Base-by-base conservation (phyloP, 2,888 invertebrate genomes). In the Ceramica pisi region DNA sequence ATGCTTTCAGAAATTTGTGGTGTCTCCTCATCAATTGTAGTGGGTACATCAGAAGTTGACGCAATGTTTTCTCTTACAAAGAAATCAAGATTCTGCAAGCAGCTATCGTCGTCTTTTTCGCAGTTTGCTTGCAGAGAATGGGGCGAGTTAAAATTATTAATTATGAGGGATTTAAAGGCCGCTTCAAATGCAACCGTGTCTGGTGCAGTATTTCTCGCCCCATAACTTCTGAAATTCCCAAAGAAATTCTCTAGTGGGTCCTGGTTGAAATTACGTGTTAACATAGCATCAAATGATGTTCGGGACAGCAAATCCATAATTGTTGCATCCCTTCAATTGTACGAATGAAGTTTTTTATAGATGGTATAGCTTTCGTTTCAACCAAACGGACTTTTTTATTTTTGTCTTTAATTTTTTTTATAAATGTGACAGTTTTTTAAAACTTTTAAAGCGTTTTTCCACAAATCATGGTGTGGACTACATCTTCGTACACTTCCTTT, bases 181-280 rank as follows among this genome's bases (percentile, higher is more conserved):
- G 79, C 78, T 64, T 87, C 85, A 78, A 87, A 86, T 9, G 56
- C 71, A 16, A 82, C 44, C 12, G 67, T 56, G 60, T 83, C 79
- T 14, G 84, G 82, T 19, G 81, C 74, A 16, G 59, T 68, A 67
- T 84, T 86, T 75, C 83, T 73, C 16, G 62, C 75, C 10, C 84
- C 85, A 67, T 68, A 82, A 67, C 77, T 86, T 64, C 86, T 81
- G 46, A 87, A 83, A 67, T 75, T 84, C 31, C 84, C 86, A 72
- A 86, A 87, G 61, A 87, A 85, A 55, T 84, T 85, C 65, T 26
- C 56, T 41, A 64, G 14, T 57, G 59, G 60, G 23, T 64, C 60
- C 26, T 59, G 64, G 26, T 62, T 62, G 7, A 64, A 64, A n/a
- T 56, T 26, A n/a, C 64, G 38, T 7, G 63, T 63, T 19, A 82